Percentiles rank a stretch among this genome's conserved stretches.
phyloP scores from a whole-genome alignment of 2,797 vertebrate genomes.

The Schizopygopsis pylzovi region DNA sequence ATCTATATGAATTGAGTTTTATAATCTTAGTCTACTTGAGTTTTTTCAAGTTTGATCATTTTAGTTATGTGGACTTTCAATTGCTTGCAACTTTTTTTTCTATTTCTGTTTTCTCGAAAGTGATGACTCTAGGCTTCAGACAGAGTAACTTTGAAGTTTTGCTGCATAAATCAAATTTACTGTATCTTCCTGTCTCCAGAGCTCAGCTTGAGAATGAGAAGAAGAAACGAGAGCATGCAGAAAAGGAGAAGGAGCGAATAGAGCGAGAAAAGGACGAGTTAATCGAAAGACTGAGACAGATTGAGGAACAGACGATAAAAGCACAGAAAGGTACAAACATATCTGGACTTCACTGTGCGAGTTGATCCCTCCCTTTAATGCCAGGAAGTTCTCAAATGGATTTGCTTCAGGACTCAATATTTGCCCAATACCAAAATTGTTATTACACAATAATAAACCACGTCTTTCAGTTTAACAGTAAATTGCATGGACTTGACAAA shows the following conservation, averaged over 20 bases:
- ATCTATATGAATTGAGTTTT: neutral
- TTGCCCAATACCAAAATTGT: neutral
- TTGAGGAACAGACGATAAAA: conserved; percentile 94
- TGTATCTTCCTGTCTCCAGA: conserved; percentile 68
- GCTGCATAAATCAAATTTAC: neutral
- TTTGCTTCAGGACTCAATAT: neutral
- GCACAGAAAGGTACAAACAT: conserved; percentile 89
- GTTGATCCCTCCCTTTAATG: no score
- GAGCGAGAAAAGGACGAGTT: conserved; percentile 96
- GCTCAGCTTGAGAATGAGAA: conserved; percentile 97
- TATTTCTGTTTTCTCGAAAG: neutral
- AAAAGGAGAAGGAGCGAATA: conserved; percentile 97
- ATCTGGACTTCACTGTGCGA: neutral
- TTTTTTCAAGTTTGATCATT: neutral
- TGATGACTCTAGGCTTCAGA: neutral
- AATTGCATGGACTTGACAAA: neutral
- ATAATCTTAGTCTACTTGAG: neutral
- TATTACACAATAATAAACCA: neutral
- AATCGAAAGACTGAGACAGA: conserved; percentile 90
- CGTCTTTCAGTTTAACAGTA: neutral
- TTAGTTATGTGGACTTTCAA: neutral
- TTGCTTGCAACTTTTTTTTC: neutral
- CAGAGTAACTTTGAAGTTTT: neutral
- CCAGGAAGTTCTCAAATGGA: neutral
- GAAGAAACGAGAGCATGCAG: conserved; percentile 94